phyloP scores from a whole-genome alignment of 2,113 vertebrate genomes.

The Hyaena hyaena region DNA sequence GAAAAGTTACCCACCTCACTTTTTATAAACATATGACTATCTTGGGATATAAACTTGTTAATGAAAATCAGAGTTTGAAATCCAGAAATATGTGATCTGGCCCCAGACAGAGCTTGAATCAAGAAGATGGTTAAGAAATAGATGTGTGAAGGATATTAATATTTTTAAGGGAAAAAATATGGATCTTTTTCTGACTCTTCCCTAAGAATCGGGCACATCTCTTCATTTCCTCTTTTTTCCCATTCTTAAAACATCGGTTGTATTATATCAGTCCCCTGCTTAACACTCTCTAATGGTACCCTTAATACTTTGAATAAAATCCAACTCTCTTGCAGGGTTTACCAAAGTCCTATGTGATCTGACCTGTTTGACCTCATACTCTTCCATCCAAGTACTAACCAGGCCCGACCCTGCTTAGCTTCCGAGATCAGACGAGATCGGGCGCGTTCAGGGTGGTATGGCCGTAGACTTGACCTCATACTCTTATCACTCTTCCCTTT shows the following conservation, averaged over 20 bases:
- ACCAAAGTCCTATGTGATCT: background rate
- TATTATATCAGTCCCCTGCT: background rate
- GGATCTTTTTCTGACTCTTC: background rate
- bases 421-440: too few species aligned
- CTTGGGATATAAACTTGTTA: conserved; percentile 17
- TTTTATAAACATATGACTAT: background rate
- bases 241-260: background rate
- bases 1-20: background rate
- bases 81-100: background rate
- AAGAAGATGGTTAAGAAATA: conserved; percentile 30
- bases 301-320: background rate
- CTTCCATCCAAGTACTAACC: too few species aligned
- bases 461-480: background rate
- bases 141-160: conserved; percentile 1
- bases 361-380: background rate
- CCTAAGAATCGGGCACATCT: background rate
- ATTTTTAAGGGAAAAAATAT: background rate
- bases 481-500: background rate
- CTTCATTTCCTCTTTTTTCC: conserved; percentile 10
- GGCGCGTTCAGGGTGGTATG: too few species aligned
- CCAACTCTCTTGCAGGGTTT: background rate
- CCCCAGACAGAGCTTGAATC: background rate
- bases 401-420: too few species aligned
- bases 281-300: background rate
- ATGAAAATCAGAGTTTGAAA: conserved; percentile 28